Conservation (phyloP, 2,888 invertebrate genomes). For the Poecilobothrus nobilitatus region DNA sequence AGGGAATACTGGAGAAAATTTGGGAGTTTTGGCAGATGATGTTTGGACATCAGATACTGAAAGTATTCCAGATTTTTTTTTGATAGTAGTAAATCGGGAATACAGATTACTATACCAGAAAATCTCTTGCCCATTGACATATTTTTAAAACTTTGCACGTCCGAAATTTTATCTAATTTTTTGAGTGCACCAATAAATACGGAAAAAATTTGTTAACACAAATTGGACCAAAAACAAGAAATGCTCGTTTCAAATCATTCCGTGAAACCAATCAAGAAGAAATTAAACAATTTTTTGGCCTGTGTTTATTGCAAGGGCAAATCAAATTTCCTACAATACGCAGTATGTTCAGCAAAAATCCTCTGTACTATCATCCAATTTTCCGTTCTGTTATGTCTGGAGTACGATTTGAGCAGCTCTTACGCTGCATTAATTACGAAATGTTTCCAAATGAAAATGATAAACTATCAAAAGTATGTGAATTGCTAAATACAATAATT, state of each 20-base stretch:
- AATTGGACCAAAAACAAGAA: not conserved
- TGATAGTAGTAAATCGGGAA: not conserved
- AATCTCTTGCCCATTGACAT: not conserved
- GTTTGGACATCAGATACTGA: not conserved
- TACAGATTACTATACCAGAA: not conserved
- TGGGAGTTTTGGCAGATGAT: too few species aligned
- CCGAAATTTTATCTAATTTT: not conserved
- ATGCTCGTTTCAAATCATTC: not conserved
- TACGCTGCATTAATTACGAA: not conserved
- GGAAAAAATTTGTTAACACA: not conserved
- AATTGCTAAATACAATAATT: not conserved
- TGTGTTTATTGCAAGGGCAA: not conserved
- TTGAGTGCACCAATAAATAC: not conserved
- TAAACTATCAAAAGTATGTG: not conserved
- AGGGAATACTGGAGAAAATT: too few species aligned
- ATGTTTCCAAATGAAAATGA: not conserved
- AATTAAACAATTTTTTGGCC: not conserved
- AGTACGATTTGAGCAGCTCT: too few species aligned
- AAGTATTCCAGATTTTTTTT: too few species aligned
- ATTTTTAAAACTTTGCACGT: not conserved
- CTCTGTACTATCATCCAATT: not conserved
- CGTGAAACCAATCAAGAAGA: not conserved
- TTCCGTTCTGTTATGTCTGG: not conserved
- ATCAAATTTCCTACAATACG: not conserved
- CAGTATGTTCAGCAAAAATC: not conserved